Evolutionary conservation across 2,888 invertebrate genomes (phyloP).

Genomic region (Mesorhabditis sp.): DNA sequence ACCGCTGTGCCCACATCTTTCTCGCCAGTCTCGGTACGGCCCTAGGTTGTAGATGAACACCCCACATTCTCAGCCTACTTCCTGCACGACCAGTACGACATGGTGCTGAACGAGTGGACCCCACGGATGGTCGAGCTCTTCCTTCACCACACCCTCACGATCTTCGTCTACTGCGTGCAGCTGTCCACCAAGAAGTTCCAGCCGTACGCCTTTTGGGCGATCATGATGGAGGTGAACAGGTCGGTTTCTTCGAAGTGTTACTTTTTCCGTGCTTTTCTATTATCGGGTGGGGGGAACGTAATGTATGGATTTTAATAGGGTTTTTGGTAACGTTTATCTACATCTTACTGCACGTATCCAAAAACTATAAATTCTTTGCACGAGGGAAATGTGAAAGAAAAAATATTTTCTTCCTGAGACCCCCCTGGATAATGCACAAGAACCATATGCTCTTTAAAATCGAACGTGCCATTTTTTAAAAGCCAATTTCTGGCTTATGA

Average conservation of each 20-base stretch:
- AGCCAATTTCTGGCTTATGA: too few species aligned
- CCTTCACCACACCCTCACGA: conserved; percentile 5
- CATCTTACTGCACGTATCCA: too few species aligned
- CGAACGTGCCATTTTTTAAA: too few species aligned
- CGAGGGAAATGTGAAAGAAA: too few species aligned
- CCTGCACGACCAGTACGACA: conserved; percentile 6
- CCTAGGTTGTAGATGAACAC: neutral
- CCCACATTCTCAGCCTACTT: conserved; percentile 1
- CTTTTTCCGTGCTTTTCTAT: neutral
- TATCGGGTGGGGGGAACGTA: too few species aligned
- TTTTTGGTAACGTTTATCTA: too few species aligned
- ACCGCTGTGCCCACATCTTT: neutral
- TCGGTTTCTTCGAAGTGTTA: neutral
- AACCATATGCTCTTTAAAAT: too few species aligned
- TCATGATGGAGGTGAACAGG: conserved; percentile 11
- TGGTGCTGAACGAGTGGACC: neutral
- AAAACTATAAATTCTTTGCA: too few species aligned
- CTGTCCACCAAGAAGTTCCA: neutral
- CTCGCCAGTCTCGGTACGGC: neutral
- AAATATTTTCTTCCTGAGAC: too few species aligned
- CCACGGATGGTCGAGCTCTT: neutral
- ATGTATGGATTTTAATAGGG: too few species aligned
- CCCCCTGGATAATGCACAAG: too few species aligned
- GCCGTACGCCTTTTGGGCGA: conserved; percentile 6
- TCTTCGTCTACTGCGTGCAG: conserved; percentile 3